A percentile compares a stretch with the other conserved stretches of the same genome.
Evolutionary conservation across 2,797 vertebrate species (phyloP).

Genomic region (Strix occidentalis): DNA sequence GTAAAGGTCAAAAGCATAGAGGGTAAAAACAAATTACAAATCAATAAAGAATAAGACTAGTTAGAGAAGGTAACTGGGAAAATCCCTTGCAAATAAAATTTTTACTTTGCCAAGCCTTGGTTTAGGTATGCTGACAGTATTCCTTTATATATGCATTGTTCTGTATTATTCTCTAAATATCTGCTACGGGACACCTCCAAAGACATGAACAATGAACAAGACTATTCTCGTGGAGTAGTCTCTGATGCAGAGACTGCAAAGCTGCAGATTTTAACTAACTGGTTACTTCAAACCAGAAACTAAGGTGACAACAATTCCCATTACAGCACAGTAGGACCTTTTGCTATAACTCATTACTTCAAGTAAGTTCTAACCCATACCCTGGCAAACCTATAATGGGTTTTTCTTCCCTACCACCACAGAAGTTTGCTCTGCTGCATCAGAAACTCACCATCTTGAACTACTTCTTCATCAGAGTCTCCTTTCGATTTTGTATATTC

Average conservation of each 20-base stretch:
- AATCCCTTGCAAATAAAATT: neutral
- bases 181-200: neutral
- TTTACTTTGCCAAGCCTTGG: neutral
- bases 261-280: neutral
- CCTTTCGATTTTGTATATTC: constrained; percentile 92
- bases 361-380: neutral
- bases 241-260: neutral
- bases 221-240: neutral
- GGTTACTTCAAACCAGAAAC: neutral
- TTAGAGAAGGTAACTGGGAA: neutral
- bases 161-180: neutral
- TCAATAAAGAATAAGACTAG: neutral
- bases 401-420: neutral
- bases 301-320: neutral
- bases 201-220: fast-evolving
- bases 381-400: neutral
- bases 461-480: constrained; percentile 93
- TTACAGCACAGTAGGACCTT: neutral
- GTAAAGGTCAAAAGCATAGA: neutral
- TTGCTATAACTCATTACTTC: neutral
- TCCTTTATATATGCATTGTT: neutral
- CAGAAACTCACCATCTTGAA: constrained; percentile 89
- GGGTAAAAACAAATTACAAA: neutral
- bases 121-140: neutral
- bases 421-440: neutral